Evolutionary conservation across 23 tunicate genomes (phyloP).

Genomic region (Ciona savignyi): DNA sequence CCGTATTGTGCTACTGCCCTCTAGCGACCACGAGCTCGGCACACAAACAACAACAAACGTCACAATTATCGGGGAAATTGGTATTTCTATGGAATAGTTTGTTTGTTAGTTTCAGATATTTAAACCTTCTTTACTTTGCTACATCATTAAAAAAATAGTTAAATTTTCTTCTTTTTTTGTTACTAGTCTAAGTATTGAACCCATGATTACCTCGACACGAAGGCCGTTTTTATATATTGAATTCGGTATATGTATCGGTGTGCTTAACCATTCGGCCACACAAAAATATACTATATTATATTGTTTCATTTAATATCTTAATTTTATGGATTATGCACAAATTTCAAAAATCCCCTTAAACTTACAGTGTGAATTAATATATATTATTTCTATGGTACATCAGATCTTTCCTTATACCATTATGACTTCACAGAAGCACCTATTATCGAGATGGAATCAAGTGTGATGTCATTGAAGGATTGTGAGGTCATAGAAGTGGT

Average conservation of each 20-base stretch:
- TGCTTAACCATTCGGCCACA: too few relatives aligned
- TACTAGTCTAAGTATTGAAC: too few relatives aligned
- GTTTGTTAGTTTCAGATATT: not conserved
- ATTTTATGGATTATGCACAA: not conserved
- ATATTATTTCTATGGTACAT: not conserved
- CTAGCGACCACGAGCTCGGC: slow-evolving; percentile 54
- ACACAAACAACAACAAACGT: slow-evolving; percentile 54
- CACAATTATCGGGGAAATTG: slow-evolving; percentile 68
- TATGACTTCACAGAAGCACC: slow-evolving; percentile 62
- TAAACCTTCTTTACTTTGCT: too few relatives aligned
- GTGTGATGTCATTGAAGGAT: slow-evolving; percentile 19
- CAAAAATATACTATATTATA: not conserved
- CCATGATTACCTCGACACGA: too few relatives aligned
- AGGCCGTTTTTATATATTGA: too few relatives aligned
- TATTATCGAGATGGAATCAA: slow-evolving; percentile 49
- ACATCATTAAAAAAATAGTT: too few relatives aligned
- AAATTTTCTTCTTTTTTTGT: not conserved
- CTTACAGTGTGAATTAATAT: too few relatives aligned
- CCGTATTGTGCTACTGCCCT: slow-evolving; percentile 54
- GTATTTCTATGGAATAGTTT: not conserved
- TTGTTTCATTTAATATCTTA: slow-evolving; percentile 7
- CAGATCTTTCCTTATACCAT: not conserved
- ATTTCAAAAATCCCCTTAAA: not conserved
- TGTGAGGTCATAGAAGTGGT: slow-evolving; percentile 54
- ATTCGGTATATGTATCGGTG: too few relatives aligned